phyloP scores from a whole-genome alignment of 2,797 vertebrate species.

The Cottoperca gobio region DNA sequence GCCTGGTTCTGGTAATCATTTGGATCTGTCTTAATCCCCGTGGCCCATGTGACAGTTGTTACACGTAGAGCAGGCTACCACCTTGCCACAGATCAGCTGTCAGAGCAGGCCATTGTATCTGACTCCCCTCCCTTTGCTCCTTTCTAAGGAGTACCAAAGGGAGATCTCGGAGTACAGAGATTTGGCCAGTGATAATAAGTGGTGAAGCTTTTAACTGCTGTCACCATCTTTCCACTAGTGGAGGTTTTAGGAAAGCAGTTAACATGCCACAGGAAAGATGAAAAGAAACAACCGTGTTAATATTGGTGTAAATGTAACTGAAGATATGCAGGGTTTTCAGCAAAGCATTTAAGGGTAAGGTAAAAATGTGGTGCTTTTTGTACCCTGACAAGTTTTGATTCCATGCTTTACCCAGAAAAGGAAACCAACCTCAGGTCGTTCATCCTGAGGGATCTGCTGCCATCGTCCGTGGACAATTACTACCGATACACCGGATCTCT shows the following conservation, averaged over 20 bases:
- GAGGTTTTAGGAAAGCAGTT: constrained; percentile 54
- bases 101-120: constrained; percentile 73
- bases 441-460: constrained; percentile 93
- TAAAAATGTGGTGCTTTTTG: not conserved
- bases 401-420: constrained; percentile 87
- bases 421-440: constrained; percentile 97
- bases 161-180: constrained; percentile 61
- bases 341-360: constrained; percentile 4
- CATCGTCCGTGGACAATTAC: constrained; percentile 92
- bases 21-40: constrained; percentile 67
- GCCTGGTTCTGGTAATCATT: constrained; percentile 68
- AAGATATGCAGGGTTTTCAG: constrained; percentile 33
- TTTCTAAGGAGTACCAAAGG: constrained; percentile 54
- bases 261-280: constrained; percentile 56
- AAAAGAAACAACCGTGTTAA: constrained; percentile 57
- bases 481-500: constrained; percentile 97
- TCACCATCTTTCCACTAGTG: constrained; percentile 53
- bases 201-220: constrained; percentile 71
- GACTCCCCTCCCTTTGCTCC: constrained; percentile 59
- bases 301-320: constrained; percentile 33
- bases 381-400: constrained; percentile 45
- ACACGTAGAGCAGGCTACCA: constrained; percentile 58
- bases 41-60: constrained; percentile 64
- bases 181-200: constrained; percentile 72
- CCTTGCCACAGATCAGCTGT: constrained; percentile 75